phyloP scores from a whole-genome alignment of 2,113 vertebrate species.

The Pao palembangensis region DNA sequence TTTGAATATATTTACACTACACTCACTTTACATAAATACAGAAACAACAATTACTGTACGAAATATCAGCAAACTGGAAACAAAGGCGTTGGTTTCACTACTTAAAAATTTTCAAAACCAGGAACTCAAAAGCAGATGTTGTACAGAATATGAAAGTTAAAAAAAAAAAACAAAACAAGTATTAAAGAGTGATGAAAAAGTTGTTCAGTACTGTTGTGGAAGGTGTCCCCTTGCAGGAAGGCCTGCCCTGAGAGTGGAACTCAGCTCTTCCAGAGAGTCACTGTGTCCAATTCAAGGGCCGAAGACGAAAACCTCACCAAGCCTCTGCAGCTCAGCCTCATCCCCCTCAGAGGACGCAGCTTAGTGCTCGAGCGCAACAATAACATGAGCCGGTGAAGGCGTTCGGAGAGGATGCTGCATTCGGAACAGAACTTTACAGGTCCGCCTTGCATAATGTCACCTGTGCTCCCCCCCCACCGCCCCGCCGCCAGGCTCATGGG shows the following conservation, averaged over 20 bases:
- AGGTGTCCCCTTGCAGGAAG: background rate
- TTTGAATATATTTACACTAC: constrained; percentile 99
- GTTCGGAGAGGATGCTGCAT: constrained; percentile 53
- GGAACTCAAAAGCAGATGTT: constrained; percentile 83
- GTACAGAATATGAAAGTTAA: constrained; percentile 28
- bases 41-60: constrained; percentile 94
- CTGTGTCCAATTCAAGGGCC: constrained; percentile 27
- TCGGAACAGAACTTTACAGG: constrained; percentile 58
- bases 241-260: constrained; percentile 26
- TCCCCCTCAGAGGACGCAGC: constrained; percentile 43
- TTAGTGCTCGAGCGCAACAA: constrained; percentile 62
- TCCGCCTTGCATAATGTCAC: constrained; percentile 68
- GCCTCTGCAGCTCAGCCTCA: constrained; percentile 27
- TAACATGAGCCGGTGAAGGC: constrained; percentile 57
- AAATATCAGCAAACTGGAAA: constrained; percentile 95
- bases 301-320: constrained; percentile 42
- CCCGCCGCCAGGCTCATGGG: constrained; percentile 8
- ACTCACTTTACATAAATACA: constrained; percentile 99
- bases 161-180: constrained; percentile 67
- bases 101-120: constrained; percentile 80
- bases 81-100: constrained; percentile 92
- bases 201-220: background rate
- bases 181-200: constrained; percentile 38
- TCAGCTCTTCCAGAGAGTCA: constrained; percentile 39
- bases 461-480: constrained; percentile 49